Evolutionary conservation across 2,113 vertebrate species (phyloP), one percentile per base, ranked within the genome.

Genomic region (Zingel zingel): DNA sequence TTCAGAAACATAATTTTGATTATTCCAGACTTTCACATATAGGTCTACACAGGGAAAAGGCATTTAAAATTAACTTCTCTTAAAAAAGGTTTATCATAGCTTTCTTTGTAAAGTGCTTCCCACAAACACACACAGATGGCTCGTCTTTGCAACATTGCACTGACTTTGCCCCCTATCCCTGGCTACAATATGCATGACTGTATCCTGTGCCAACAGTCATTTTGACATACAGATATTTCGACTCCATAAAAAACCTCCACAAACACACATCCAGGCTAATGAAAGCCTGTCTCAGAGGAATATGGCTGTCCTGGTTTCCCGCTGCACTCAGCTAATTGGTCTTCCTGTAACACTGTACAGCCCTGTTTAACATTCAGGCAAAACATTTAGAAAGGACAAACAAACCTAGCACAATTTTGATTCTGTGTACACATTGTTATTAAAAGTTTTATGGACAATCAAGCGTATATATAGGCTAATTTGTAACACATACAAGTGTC

Each of bases 221-320:
- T 27, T 39, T 21, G 56, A 57, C n/a, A 61, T 25, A 12, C 16
- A 23, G 0, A 68, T 36, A 19, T 75, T 79, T 45, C 54, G 3
- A 77, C 30, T 62, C 45, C 5, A 69, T 8, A 33, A 39, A 39
- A 43, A 61, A 8, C 47, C 33, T 72, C 10, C 48, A 59, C 18
- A 79, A 80, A 75, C 23, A 67, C 25, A 62, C 8, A 61, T 56
- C 13, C 61, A 53, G 18, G 27, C 64, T 87, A 81, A 87, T 81
- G 54, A 75, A 67, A 72, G 67, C 56, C 21, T 4, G 33, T 82
- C 85, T 80, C 84, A 83, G 54, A 83, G 85, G 81, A 83, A 79
- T 77, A 69, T 50, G 23, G 64, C 54, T 67, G 85, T 19, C 76
- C 85, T 79, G 71, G 71, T 87, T 90, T 92, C 63, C 80, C 48